Percentiles rank a stretch among this genome's conserved stretches.
Conservation (phyloP, 2,113 vertebrate genomes). For the Misgurnus mizolepis region DNA sequence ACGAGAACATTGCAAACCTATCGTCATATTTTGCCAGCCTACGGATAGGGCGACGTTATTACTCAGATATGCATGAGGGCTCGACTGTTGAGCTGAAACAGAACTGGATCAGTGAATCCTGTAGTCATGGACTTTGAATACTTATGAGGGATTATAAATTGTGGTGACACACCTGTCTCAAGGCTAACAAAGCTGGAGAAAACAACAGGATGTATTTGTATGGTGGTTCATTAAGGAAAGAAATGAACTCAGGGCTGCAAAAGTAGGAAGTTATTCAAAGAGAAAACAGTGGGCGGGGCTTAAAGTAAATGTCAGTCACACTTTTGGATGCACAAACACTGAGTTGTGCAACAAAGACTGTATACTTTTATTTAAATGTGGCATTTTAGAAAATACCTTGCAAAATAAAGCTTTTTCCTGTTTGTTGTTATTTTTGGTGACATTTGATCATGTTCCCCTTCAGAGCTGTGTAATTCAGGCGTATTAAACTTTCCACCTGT, state of each 20-base stretch:
- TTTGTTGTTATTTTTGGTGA: slow-evolving; percentile 18
- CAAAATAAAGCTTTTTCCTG: not conserved
- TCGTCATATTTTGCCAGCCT: slow-evolving; percentile 19
- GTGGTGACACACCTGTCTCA: not conserved
- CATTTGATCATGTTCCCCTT: slow-evolving; percentile 25
- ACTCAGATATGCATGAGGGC: slow-evolving; percentile 35
- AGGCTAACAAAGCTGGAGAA: slow-evolving; percentile 11
- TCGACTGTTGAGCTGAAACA: slow-evolving; percentile 18
- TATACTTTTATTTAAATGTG: slow-evolving; percentile 11
- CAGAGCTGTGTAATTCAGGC: slow-evolving; percentile 25
- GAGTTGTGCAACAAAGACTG: not conserved
- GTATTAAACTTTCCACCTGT: slow-evolving; percentile 19
- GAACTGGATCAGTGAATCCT: slow-evolving; percentile 28
- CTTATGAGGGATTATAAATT: slow-evolving; percentile 42
- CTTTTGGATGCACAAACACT: not conserved
- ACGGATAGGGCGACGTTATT: slow-evolving; percentile 42
- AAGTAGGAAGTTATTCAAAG: not conserved
- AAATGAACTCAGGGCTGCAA: not conserved
- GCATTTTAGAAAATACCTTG: slow-evolving; percentile 12
- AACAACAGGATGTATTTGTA: slow-evolving; percentile 25
- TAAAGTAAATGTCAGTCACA: not conserved
- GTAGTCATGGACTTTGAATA: slow-evolving; percentile 37
- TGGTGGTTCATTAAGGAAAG: slow-evolving; percentile 13
- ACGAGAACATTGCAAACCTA: slow-evolving; percentile 27
- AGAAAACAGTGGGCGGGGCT: not conserved